Conservation (phyloP, 2,113 vertebrate species). For the Chinchilla lanigera region DNA sequence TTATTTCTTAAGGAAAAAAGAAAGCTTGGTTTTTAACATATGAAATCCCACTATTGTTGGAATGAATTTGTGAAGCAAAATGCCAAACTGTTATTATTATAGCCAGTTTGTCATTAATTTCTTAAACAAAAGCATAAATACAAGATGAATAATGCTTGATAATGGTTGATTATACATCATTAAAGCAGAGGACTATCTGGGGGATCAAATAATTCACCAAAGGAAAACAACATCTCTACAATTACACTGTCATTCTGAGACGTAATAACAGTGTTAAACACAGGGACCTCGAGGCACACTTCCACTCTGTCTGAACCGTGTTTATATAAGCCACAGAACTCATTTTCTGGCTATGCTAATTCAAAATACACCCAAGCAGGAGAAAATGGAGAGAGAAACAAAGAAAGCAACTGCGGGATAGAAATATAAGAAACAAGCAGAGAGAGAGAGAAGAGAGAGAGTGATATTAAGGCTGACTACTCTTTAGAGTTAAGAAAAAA, state of each 20-base stretch:
- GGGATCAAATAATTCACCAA: conserved; percentile 48
- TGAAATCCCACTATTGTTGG: background rate
- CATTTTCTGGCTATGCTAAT: background rate
- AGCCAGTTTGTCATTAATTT: conserved; percentile 61
- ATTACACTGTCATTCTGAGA: conserved; percentile 72
- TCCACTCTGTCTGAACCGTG: conserved; percentile 29
- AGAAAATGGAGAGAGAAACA: conserved; percentile 26
- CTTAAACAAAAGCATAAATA: conserved; percentile 65
- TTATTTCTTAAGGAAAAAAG: background rate
- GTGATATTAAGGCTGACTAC: background rate
- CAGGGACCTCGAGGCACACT: conserved; percentile 51
- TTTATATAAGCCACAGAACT: conserved; percentile 53
- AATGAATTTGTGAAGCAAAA: conserved; percentile 25
- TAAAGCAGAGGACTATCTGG: conserved; percentile 50
- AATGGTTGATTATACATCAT: conserved; percentile 61
- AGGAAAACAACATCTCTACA: conserved; percentile 70
- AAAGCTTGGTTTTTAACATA: conserved; percentile 19
- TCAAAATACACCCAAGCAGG: conserved; percentile 46
- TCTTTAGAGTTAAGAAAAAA: background rate
- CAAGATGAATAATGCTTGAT: conserved; percentile 61
- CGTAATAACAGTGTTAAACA: conserved; percentile 68
- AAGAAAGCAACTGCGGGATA: conserved; percentile 4
- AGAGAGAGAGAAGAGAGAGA: background rate
- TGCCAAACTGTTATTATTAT: conserved; percentile 19
- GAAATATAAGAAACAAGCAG: background rate